Evolutionary conservation across 2,888 invertebrate species (phyloP), one percentile per base, ranked within the genome.

Genomic region (Cheilosia vulpina): DNA sequence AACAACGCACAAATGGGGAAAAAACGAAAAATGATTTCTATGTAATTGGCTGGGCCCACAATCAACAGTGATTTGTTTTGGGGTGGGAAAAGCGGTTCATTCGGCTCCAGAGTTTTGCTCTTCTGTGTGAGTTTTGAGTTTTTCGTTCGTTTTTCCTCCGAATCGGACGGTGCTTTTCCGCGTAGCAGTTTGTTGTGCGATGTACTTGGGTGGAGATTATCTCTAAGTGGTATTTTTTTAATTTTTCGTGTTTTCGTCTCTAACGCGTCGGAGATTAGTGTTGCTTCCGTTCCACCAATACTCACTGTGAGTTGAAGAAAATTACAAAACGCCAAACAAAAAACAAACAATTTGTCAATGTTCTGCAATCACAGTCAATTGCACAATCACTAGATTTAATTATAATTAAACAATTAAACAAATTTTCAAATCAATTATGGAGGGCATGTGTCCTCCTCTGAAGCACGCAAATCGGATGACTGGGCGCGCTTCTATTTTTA

Each of bases 11-110:
- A 15, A 57, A 55, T 4, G 43, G 27, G 19, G 17, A 41, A 41
- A 68, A 68, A 63, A 47, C 1, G 19, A 50, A 55, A 69, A 63
- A 55, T 31, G 17, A 60, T 62, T 72, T 68, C 66, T 19, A 34
- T 58, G 57, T 73, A 79, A 83, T 83, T 73, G 68, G 55, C 50
- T 17, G 50, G 53, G 47, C 50, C 72, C 47, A 78, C 72, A 79
- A 79, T 78, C 78, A 83, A 58, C 55, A 63, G 50, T 79, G 73
- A 83, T 83, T 78, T 83, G 68, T 79, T 68, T 55, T 19, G 45
- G 31, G 17, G 45, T 43, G 52, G 45, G 66, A 19, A 57, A 47
- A 50, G 38, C 21, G 13, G 15, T 9, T 7, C 45, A 6, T n/a
- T 52, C 34, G 15, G n/a, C 24, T 47, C 57, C 66, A 66, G 60